Conservation (phyloP, 2,888 invertebrate genomes). For the Dasypolia templi region DNA sequence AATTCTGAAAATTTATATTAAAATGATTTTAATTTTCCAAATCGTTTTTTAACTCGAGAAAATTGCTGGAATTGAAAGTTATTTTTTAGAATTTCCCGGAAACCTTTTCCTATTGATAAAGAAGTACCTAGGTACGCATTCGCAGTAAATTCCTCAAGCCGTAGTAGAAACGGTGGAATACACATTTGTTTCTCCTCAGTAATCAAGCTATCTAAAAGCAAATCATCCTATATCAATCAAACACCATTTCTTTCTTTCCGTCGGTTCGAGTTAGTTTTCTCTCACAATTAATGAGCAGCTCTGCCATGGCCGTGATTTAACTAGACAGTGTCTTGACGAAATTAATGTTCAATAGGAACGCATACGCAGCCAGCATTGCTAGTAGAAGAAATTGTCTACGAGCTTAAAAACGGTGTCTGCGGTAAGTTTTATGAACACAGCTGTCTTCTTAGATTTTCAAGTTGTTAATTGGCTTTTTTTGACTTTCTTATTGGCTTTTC, state of each 20-base stretch:
- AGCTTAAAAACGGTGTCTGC: background rate
- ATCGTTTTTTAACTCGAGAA: too few species aligned
- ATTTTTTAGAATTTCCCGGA: constrained; percentile 3
- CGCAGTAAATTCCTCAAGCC: background rate
- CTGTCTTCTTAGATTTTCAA: background rate
- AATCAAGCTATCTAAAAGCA: constrained; percentile 42
- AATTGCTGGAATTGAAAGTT: background rate
- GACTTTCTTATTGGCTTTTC: too few species aligned
- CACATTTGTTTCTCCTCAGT: constrained; percentile 3
- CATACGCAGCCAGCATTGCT: constrained; percentile 46
- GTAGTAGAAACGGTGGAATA: background rate
- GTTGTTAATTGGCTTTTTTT: too few species aligned
- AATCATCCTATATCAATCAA: constrained; percentile 44
- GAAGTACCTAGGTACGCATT: background rate
- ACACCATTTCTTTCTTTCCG: constrained; percentile 39
- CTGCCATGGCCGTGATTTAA: constrained; percentile 34
- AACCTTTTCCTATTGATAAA: background rate
- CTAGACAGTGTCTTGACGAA: constrained; percentile 34
- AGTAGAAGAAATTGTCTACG: background rate
- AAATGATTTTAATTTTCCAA: too few species aligned
- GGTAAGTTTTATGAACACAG: background rate
- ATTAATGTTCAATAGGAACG: constrained; percentile 54
- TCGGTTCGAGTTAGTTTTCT: constrained; percentile 59
- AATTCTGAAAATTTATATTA: background rate
- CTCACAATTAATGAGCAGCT: constrained; percentile 51